A percentile compares a stretch with the other conserved stretches of the same genome.
Evolutionary conservation across 2,888 invertebrate genomes (phyloP).

Genomic region (Dynastes tityus): DNA sequence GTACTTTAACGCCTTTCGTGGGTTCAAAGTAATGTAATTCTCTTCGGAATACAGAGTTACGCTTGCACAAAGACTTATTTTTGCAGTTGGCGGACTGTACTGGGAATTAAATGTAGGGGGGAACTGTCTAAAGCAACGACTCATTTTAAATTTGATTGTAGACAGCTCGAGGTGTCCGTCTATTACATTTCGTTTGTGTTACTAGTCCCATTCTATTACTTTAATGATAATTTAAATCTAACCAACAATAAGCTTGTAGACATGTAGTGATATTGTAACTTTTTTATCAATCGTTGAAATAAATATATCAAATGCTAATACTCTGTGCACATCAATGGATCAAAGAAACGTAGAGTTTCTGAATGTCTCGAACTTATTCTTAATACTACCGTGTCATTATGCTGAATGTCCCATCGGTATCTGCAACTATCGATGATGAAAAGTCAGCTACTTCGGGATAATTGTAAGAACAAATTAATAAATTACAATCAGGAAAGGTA

Average conservation of each 20-base stretch:
- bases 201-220: not conserved
- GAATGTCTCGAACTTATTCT: too few relatives aligned
- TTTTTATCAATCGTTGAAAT: too few relatives aligned
- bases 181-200: constrained; percentile 21
- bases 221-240: not conserved
- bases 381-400: too few relatives aligned
- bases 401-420: too few relatives aligned
- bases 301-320: too few relatives aligned
- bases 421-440: too few relatives aligned
- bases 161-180: constrained; percentile 29
- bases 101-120: constrained; percentile 50
- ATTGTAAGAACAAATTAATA: too few relatives aligned
- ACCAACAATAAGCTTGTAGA: not conserved
- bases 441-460: too few relatives aligned
- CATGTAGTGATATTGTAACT: too few relatives aligned
- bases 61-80: constrained; percentile 7
- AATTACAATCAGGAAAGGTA: too few relatives aligned
- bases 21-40: constrained; percentile 52
- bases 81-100: constrained; percentile 36
- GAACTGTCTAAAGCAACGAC: constrained; percentile 51
- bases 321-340: too few relatives aligned
- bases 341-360: too few relatives aligned
- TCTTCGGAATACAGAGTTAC: constrained; percentile 42
- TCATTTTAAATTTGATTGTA: constrained; percentile 53
- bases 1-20: constrained; percentile 53